Evolutionary conservation across 1,140 invertebrate genomes (phyloP).

Genomic region (Leptinotarsa undecemlineata): DNA sequence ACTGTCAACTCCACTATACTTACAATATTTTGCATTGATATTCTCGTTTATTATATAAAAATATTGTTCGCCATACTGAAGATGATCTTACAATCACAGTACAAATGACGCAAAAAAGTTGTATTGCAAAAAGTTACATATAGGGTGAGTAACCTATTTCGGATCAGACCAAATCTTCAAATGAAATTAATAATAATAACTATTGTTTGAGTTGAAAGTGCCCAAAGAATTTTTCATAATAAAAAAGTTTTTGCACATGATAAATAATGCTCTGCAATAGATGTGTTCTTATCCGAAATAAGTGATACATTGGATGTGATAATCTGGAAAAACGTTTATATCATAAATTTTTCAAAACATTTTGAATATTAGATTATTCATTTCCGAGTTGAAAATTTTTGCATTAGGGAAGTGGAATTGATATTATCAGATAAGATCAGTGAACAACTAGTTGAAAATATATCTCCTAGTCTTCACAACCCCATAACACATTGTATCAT

Average conservation of each 20-base stretch:
- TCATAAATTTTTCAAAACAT: not conserved
- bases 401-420: no score
- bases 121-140: not conserved
- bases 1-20: constrained; percentile 24
- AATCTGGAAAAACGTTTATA: not conserved
- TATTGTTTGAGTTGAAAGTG: no score
- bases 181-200: no score
- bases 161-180: no score
- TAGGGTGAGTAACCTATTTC: no score
- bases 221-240: no score
- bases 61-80: constrained; percentile 29
- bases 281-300: no score
- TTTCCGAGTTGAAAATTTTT: not conserved
- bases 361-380: not conserved
- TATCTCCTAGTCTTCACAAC: not conserved
- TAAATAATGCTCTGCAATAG: no score
- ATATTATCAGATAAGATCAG: not conserved
- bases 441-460: not conserved
- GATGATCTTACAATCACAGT: constrained; percentile 17
- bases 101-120: constrained; percentile 26
- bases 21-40: constrained; percentile 32
- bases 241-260: no score
- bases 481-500: constrained; percentile 2
- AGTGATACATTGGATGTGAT: no score
- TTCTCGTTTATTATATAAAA: constrained; percentile 34